These are phyloP conservation scores for Tapera naevia DNA, from an alignment of 2,797 vertebrate genomes.

Conservation along the genomic window DNA sequence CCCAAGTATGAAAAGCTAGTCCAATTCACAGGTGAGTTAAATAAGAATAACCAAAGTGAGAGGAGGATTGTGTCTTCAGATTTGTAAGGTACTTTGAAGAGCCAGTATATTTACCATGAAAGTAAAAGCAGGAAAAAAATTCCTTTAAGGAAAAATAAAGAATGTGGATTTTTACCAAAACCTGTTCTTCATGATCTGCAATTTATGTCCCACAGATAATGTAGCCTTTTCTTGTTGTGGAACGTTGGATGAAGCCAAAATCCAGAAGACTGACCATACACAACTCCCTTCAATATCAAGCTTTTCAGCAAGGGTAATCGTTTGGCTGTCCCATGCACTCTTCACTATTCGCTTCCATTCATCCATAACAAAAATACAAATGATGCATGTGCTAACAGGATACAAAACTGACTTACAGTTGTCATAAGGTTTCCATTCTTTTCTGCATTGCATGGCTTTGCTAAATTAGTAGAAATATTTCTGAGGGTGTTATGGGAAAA, in stretches of 20 bases:
- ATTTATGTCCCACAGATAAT: not conserved
- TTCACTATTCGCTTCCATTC: not conserved
- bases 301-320: not conserved
- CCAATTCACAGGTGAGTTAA: not conserved
- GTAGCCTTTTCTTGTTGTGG: not conserved
- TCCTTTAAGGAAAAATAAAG: not conserved
- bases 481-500: slow-evolving; percentile 16
- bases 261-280: not conserved
- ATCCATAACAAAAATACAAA: not conserved
- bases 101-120: not conserved
- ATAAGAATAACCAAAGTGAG: not conserved
- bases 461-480: slow-evolving; percentile 48
- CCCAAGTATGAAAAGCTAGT: not conserved
- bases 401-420: not conserved
- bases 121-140: not conserved
- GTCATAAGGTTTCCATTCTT: not conserved
- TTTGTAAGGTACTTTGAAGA: not conserved
- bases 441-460: not conserved
- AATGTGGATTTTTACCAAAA: not conserved
- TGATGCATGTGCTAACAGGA: not conserved
- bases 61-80: not conserved
- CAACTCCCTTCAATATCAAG: not conserved
- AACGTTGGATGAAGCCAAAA: not conserved
- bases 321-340: not conserved
- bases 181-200: not conserved